Percentiles rank a stretch among this genome's conserved stretches.
These are phyloP conservation scores for Incurvaria masculella DNA, from an alignment of 2,888 invertebrate species.

Conservation along the genomic window DNA sequence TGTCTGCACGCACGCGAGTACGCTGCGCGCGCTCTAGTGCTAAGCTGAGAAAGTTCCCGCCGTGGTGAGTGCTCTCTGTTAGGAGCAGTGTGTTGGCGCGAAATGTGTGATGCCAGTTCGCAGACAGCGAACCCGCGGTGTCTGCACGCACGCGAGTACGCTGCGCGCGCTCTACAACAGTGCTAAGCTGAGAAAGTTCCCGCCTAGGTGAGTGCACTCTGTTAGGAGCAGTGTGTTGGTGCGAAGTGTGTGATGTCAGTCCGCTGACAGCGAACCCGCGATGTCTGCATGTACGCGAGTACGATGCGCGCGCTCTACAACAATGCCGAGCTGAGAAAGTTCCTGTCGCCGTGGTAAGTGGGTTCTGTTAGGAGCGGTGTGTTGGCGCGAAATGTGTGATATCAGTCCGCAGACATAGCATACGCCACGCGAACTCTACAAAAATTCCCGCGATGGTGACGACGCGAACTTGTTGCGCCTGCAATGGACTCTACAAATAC, in stretches of 20 bases:
- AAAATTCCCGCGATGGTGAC: conserved; percentile 45
- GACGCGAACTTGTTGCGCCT: too few species aligned
- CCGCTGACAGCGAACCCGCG: background rate
- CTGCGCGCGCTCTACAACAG: conserved; percentile 60
- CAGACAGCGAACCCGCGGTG: conserved; percentile 31
- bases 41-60: conserved; percentile 45
- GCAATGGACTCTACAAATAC: too few species aligned
- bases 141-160: conserved; percentile 60
- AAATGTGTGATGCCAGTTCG: too few species aligned
- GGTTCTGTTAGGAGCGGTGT: too few species aligned
- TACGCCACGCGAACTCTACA: conserved; percentile 59
- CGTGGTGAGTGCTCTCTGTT: conserved; percentile 44
- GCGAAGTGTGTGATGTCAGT: too few species aligned
- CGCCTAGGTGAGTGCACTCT: conserved; percentile 43
- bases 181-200: conserved; percentile 45
- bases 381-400: too few species aligned
- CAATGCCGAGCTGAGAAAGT: conserved; percentile 50
- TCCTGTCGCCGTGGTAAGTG: conserved; percentile 45
- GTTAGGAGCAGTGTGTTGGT: too few species aligned
- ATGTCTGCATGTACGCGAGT: conserved; percentile 54
- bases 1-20: conserved; percentile 59
- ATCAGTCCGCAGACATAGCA: conserved; percentile 13
- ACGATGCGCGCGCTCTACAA: conserved; percentile 59
- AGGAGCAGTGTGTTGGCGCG: too few species aligned
- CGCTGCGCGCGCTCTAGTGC: conserved; percentile 59